These are phyloP conservation scores for Plestiodon gilberti DNA, from an alignment of 2,113 vertebrate genomes.

Conservation along the genomic window DNA sequence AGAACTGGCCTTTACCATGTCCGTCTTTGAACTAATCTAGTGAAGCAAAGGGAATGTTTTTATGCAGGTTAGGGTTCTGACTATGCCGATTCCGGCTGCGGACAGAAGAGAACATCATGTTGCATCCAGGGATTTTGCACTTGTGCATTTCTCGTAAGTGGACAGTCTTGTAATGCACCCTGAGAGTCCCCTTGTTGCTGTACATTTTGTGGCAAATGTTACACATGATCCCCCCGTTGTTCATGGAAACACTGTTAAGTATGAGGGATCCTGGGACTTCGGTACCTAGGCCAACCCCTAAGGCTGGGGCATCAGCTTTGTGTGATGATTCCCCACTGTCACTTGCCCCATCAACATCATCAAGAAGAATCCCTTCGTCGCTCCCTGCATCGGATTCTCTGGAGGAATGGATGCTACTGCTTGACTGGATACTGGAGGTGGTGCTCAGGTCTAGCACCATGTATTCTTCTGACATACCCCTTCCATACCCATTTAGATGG, in stretches of 20 bases:
- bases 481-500: conserved; percentile 90
- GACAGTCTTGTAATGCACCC: conserved; percentile 99
- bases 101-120: conserved; percentile 99
- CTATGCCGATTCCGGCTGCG: conserved; percentile 98
- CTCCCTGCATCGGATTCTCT: conserved; percentile 95
- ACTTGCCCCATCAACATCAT: conserved; percentile 93
- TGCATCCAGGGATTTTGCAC: conserved; percentile 97
- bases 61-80: conserved; percentile 99
- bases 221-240: conserved; percentile 92
- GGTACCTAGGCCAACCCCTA: conserved; percentile 75
- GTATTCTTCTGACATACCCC: conserved; percentile 90
- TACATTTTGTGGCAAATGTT: conserved; percentile 99
- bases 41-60: conserved; percentile 92
- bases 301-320: conserved; percentile 76
- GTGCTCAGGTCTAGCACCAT: conserved; percentile 98
- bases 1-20: conserved; percentile 76
- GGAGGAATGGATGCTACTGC: conserved; percentile 96
- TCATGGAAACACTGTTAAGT: conserved; percentile 84
- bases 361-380: conserved; percentile 95
- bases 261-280: conserved; percentile 82
- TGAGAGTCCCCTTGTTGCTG: conserved; percentile 99
- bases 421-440: conserved; percentile 94
- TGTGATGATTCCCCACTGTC: conserved; percentile 89
- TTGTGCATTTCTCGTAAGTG: conserved; percentile 99
- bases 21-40: conserved; percentile 83